Evolutionary conservation across 2,888 invertebrate genomes (phyloP), one percentile per base, ranked within the genome.

Genomic region (Octonoba sinensis): DNA sequence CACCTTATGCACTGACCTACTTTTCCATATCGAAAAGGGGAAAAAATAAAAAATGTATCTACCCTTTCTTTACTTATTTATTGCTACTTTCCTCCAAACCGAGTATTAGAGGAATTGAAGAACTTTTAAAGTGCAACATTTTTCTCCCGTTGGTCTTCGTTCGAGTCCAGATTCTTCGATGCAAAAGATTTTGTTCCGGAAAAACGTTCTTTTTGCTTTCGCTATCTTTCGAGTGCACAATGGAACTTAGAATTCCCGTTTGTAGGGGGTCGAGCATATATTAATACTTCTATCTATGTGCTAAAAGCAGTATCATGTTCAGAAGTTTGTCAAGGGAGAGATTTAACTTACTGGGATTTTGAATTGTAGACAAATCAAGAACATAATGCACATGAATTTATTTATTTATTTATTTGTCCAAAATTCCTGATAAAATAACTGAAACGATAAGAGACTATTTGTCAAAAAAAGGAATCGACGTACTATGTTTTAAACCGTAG

Each of bases 51-150:
- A 36, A 62, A 62, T 47, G 44, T 44, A 44, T 64, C 49, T 47
- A 18, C 54, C n/a, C 54, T 44, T n/a, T 18, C 4, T 69, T 36
- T 69, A 56, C 56, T 24, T 69, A 15, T 36, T 27, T 13, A n/a
- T 27, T 13, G n/a, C 54, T 24, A 12, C 20, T 36, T 56, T 67
- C 49, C 24, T 24, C 18, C 47, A 46, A 62, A 51, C 72, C 54
- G 64, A 65, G 73, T 73, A 73, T 73, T 73, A 73, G 73, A 73
- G 73, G 65, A 73, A 73, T 73, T 73, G 73, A 73, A 73, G 73
- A 73, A 73, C 64, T 73, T 73, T 73, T 73, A 73, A 73, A 73
- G 73, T 73, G 73, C 64, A 73, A 73, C 73, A 73, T 73, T 73
- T 73, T 73, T 73, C 73, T 73, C 73, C 73, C 64, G 65, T 73